Percentiles rank a stretch among this genome's conserved stretches.
These are phyloP conservation scores for Tyrophagus putrescentiae DNA, from an alignment of 1,140 invertebrate species.

Conservation along the genomic window DNA sequence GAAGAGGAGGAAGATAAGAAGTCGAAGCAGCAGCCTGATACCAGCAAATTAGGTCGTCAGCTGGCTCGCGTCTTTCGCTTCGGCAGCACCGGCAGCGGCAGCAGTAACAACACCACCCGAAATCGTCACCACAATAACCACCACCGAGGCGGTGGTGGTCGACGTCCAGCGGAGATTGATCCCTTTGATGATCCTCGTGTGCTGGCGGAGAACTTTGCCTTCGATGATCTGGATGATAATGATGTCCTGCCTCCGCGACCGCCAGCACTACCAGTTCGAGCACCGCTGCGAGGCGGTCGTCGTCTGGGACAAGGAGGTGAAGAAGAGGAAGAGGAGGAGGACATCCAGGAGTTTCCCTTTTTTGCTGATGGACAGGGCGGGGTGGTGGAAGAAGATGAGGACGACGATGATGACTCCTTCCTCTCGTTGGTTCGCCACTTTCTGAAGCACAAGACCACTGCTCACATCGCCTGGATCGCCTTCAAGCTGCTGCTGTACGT, in stretches of 20 bases:
- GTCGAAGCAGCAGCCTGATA: not conserved
- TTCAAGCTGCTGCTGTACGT: constrained; percentile 13
- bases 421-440: not conserved
- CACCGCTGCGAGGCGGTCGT: too few species aligned
- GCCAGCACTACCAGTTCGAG: too few species aligned
- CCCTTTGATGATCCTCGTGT: constrained; percentile 8
- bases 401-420: constrained; percentile 3
- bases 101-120: not conserved
- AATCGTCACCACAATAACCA: not conserved
- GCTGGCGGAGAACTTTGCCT: constrained; percentile 3
- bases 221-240: constrained; percentile 4
- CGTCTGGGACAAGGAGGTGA: too few species aligned
- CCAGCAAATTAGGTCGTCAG: constrained; percentile 3
- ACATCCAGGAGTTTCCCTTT: not conserved
- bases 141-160: not conserved
- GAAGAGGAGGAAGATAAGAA: not conserved
- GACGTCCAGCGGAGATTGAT: constrained; percentile 1
- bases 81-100: not conserved
- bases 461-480: not conserved
- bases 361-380: not conserved
- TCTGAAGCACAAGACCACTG: not conserved
- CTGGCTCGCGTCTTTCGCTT: constrained; percentile 14
- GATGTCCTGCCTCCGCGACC: not conserved
- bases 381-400: not conserved
- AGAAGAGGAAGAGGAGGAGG: not conserved